Base-by-base conservation (phyloP, 92 coral and sea anemone species). In the Micromussa lordhowensis region DNA sequence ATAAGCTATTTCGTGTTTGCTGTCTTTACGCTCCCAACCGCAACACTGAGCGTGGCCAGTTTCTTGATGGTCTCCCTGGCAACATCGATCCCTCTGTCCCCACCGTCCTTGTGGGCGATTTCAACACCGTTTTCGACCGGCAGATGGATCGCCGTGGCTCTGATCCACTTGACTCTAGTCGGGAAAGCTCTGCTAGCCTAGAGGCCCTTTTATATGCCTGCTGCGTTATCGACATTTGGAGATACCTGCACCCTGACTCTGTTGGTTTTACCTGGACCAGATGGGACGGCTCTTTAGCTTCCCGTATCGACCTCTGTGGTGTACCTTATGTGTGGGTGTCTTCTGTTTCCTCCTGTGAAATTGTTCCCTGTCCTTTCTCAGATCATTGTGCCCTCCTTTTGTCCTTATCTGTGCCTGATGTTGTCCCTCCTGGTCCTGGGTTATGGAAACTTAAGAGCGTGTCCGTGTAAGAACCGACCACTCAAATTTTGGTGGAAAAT, bases 291-390 rank as follows among this genome's bases (percentile, higher is more conserved):
- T 17, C 82, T n/a, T 34, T 59, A 58, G 85, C 93, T 6, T 89
- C 91, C 48, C 81, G 86, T 28, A 85, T 92, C 3, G 91, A 89
- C 53, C 68, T 88, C 40, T 18, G 81, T 55, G 87, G 93, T 58
- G 24, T 83, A 14, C 85, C 93, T 15, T n/a, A 51, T 12, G 28
- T 28, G 2, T 84, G 59, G 83, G n/a, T 86, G 30, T 31, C 78
- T 16, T 48, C 28, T 36, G 83, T 81, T 0, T 57, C 61, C 5
- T 81, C 85, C 0, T 36, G 32, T 8, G 36, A n/a, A 3, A n/a
- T 81, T 6, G 1, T 70, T 0, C 82, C 91, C 1, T 81, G 91
- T 12, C 91, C 86, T 12, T 88, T 55, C 12, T 88, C 86, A 3
- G 86, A 88, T 9, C 86, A 88, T 13, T 54, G 76, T 40, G 86